Evolutionary conservation across 1,140 invertebrate species (phyloP).

Genomic region (Paralvinella palmiformis): DNA sequence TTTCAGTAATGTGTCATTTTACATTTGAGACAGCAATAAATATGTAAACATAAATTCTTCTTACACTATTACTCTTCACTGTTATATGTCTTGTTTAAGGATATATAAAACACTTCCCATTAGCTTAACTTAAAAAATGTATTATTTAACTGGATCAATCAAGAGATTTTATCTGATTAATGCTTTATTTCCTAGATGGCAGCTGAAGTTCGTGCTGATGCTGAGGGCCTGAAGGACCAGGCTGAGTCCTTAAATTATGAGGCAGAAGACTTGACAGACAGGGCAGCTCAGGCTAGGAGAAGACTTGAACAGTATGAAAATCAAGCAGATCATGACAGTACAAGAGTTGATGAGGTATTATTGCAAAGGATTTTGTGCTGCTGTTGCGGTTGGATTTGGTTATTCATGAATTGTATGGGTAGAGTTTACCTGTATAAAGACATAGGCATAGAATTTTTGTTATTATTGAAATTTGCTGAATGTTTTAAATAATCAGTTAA

Average conservation of each 20-base stretch:
- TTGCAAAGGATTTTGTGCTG: background rate
- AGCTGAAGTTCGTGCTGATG: slow-evolving; percentile 67
- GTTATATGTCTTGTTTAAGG: no score
- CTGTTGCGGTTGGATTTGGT: background rate
- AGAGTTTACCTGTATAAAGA: background rate
- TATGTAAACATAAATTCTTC: no score
- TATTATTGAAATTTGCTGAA: no score
- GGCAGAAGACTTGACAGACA: slow-evolving; percentile 64
- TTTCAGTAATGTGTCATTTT: no score
- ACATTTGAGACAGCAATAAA: no score
- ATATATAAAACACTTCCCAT: no score
- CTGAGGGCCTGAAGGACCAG: slow-evolving; percentile 67
- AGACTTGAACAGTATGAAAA: slow-evolving; percentile 66
- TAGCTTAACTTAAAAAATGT: no score
- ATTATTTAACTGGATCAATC: no score
- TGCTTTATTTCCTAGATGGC: slow-evolving; percentile 57
- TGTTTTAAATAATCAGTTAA: no score
- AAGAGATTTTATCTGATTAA: background rate
- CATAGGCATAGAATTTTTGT: background rate
- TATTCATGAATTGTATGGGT: background rate
- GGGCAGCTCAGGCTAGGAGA: slow-evolving; percentile 65
- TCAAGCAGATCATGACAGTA: slow-evolving; percentile 67
- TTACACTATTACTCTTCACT: no score
- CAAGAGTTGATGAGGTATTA: slow-evolving; percentile 63
- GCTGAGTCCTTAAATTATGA: slow-evolving; percentile 69